These are phyloP conservation scores for Paramisgurnus dabryanus DNA, from an alignment of 2,113 vertebrate species.

Conservation along the genomic window DNA sequence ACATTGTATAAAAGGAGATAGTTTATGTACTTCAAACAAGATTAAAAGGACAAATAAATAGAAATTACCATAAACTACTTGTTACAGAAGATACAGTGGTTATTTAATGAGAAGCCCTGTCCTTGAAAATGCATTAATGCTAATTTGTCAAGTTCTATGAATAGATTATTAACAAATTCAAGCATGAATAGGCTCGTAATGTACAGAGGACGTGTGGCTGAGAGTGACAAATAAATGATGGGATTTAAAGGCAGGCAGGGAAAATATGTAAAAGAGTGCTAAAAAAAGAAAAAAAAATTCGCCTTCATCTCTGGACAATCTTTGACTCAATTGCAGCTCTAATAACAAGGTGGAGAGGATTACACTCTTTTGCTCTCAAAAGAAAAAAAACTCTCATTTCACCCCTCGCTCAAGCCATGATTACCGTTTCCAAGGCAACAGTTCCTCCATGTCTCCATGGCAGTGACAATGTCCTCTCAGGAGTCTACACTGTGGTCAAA, in stretches of 20 bases:
- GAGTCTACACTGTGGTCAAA: conserved; percentile 25
- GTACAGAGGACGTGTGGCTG: not conserved
- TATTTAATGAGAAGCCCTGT: not conserved
- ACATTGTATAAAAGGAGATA: not conserved
- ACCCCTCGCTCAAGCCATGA: conserved; percentile 26
- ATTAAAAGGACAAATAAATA: not conserved
- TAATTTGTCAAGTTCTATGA: not conserved
- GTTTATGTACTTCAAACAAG: not conserved
- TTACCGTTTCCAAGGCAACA: conserved; percentile 45
- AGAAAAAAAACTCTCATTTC: conserved; percentile 22
- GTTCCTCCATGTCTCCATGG: conserved; percentile 29
- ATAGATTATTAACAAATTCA: not conserved
- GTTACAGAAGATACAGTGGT: not conserved
- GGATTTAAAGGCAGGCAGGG: not conserved
- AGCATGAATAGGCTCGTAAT: not conserved
- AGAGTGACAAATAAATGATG: not conserved
- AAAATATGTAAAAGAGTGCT: not conserved
- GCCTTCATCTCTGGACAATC: conserved; percentile 10
- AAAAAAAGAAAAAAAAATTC: not conserved
- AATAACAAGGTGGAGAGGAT: conserved; percentile 32
- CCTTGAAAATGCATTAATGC: conserved; percentile 9
- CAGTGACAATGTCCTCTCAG: conserved; percentile 19
- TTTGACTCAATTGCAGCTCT: conserved; percentile 37
- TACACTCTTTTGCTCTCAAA: conserved; percentile 28
- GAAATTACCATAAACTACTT: not conserved